Evolutionary conservation across 2,113 vertebrate genomes (phyloP), one percentile per base, ranked within the genome.

Genomic region (Edolisoma coerulescens): DNA sequence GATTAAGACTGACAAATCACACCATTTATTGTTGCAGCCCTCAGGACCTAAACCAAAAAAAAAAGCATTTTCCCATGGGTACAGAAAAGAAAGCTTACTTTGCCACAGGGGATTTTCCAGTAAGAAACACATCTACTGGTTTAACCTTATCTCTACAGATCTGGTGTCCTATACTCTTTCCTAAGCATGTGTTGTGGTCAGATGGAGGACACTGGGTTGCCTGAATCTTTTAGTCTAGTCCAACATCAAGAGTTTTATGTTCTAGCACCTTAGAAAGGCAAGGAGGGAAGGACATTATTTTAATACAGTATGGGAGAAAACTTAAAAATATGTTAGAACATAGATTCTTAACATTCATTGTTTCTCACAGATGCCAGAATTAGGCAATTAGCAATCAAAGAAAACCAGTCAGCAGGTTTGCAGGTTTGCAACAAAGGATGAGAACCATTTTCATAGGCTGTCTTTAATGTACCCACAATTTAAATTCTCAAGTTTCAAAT

Each of bases 211-310:
- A 14, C 2, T 2, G 4, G 18, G 1, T 60, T 71, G 18, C 13
- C 45, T 26, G n/a, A 67, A 70, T 49, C 42, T 86, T 76, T 80
- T 59, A 41, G 20, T 28, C 12, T 86, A 32, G 15, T 68, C 52
- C 16, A 44, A 5, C 26, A 21, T 12, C 3, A 6, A 50, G 4
- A n/a, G 5, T 35, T 87, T 89, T 53, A 56, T 0, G 0, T 82
- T 71, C n/a, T 28, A 52, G 44, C 9, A 44, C n/a, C 30, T n/a
- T 50, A 52, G 56, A 75, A 93, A 52, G 11, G 24, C 14, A 71
- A 67, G 16, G 32, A 11, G 13, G 3, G 5, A 3, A 26, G n/a
- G 11, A 15, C 12, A 63, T 30, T 8, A 33, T 75, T 89, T 27
- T 23, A 52, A 60, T 24, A 33, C 0, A 2, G 1, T 10, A 64